Conservation (phyloP, 2,113 vertebrate species). For the Corythornis cristatus region DNA sequence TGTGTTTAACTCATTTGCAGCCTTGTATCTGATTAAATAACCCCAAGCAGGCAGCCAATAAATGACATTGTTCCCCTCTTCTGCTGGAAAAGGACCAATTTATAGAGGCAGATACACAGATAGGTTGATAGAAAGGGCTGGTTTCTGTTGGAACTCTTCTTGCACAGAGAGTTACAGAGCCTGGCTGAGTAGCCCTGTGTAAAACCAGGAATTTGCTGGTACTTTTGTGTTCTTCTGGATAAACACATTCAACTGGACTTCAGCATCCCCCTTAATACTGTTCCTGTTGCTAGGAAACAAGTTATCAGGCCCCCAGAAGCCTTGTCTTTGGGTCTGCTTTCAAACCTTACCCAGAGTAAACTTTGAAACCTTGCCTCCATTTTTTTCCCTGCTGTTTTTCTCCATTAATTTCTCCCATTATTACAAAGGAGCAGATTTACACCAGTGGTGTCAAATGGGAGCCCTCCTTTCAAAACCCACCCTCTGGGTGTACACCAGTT, state of each 20-base stretch:
- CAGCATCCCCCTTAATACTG: slow-evolving; percentile 57
- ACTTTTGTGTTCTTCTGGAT: slow-evolving; percentile 39
- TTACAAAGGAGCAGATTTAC: slow-evolving; percentile 67
- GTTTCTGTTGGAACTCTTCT: slow-evolving; percentile 26
- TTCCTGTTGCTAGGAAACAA: slow-evolving; percentile 80
- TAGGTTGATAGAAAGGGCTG: background rate
- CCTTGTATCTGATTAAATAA: background rate
- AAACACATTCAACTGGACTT: slow-evolving; percentile 68
- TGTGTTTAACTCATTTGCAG: slow-evolving; percentile 17
- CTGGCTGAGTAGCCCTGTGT: slow-evolving; percentile 27
- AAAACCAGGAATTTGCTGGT: slow-evolving; percentile 54
- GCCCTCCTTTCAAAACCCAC: background rate
- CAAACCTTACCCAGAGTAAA: slow-evolving; percentile 34
- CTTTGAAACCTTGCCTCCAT: slow-evolving; percentile 69
- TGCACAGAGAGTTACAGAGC: background rate
- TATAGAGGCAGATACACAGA: background rate
- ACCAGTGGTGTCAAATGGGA: slow-evolving; percentile 51
- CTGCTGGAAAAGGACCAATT: background rate
- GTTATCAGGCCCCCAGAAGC: slow-evolving; percentile 66
- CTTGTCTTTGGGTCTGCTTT: slow-evolving; percentile 55
- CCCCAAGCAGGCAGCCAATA: background rate
- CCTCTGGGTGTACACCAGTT: background rate
- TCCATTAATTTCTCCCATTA: slow-evolving; percentile 69
- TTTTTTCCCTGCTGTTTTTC: slow-evolving; percentile 58
- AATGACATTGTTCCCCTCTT: slow-evolving; percentile 9